Evolutionary conservation across 2,888 invertebrate species (phyloP), one percentile per base, ranked within the genome.

Genomic region (Polylopha cassiicola): DNA sequence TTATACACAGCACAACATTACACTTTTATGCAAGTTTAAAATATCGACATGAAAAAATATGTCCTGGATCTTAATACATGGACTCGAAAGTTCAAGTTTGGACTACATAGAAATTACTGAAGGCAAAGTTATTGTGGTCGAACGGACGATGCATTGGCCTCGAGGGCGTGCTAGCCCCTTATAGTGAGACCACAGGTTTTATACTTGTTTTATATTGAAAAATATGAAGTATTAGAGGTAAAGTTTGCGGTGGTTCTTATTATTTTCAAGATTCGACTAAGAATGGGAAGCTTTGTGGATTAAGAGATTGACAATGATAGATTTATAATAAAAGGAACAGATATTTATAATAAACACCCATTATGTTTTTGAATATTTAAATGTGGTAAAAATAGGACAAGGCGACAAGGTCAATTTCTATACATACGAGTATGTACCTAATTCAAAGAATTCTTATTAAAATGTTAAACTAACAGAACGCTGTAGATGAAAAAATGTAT

Each of bases 131-230:
- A 53, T 44, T 23, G 57, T 61, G 53, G 62, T 53, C 39, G 47
- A 54, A 48, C 38, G 51, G 53, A 53, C 55, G 50, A 60, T 58
- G 50, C 56, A 61, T 63, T 51, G 58, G 39, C 39, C 71, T 58
- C 66, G 23, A 24, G 56, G 55, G 63, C 43, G 46, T 52, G 39
- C 36, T 60, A 47, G 26, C 41, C 37, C 31, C 43, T 48, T 54
- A 49, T 48, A 52, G 41, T 36, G 21, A 36, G 54, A 51, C 51
- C 44, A 43, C 46, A 31, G 46, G 46, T 52, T 54, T 47, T 46
- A 43, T 58, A 56, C 55, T 65, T 65, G 51, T 47, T 57, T 53
- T 51, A 54, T 57, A 54, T 53, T 46, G 44, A 45, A 43, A 37
- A 31, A 37, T 42, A 38, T 36, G 41, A 32, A 23, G 26, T 8